These are phyloP conservation scores for Cervus canadensis DNA, from an alignment of 2,113 vertebrate genomes.

Conservation along the genomic window DNA sequence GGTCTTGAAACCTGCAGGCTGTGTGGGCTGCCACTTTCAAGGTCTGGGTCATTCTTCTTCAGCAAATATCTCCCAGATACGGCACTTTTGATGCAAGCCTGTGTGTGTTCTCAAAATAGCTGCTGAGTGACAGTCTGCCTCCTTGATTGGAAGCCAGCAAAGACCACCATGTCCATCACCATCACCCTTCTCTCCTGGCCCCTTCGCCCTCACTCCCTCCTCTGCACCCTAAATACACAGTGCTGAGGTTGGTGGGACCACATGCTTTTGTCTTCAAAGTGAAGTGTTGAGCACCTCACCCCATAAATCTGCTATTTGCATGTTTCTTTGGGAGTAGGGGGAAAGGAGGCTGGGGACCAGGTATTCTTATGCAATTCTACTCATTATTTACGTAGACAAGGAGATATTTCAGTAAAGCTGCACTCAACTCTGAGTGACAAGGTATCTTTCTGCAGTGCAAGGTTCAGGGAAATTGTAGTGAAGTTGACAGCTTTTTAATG, in stretches of 20 bases:
- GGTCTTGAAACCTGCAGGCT: not conserved
- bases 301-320: conserved; percentile 63
- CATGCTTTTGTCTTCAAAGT: conserved; percentile 62
- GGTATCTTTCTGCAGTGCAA: conserved; percentile 68
- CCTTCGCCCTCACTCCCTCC: rapidly evolving
- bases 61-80: not conserved
- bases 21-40: not conserved
- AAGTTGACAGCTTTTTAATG: conserved; percentile 81
- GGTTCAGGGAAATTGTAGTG: conserved; percentile 78
- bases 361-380: conserved; percentile 70
- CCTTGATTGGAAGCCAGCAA: not conserved
- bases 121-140: not conserved
- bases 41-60: not conserved
- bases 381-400: conserved; percentile 82
- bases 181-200: not conserved
- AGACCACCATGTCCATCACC: not conserved
- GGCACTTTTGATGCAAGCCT: not conserved
- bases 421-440: conserved; percentile 79
- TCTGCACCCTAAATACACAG: not conserved
- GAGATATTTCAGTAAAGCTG: conserved; percentile 81
- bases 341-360: conserved; percentile 66
- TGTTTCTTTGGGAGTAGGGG: conserved; percentile 63
- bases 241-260: not conserved
- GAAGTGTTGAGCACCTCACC: conserved; percentile 56
- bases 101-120: not conserved